Evolutionary conservation across 2,113 vertebrate genomes (phyloP).

Genomic region (Strix uralensis): DNA sequence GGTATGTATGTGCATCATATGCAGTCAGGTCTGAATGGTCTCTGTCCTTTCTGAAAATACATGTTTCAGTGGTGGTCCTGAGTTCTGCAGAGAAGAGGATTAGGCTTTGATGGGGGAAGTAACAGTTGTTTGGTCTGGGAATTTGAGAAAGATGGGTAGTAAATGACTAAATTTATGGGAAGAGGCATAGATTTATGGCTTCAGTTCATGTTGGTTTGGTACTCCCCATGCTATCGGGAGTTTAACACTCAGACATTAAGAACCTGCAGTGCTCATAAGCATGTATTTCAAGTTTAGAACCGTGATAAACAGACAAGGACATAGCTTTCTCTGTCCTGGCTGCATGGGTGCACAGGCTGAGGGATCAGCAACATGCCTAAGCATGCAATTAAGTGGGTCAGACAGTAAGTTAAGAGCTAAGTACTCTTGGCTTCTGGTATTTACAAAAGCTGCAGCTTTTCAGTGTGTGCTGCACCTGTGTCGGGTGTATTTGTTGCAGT

Average conservation of each 20-base stretch:
- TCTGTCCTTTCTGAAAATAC: background rate
- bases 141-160: no score
- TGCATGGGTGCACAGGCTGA: fast-evolving
- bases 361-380: fast-evolving
- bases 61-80: background rate
- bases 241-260: background rate
- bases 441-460: background rate
- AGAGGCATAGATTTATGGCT: fast-evolving
- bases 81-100: background rate
- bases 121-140: background rate
- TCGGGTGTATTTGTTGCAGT: fast-evolving
- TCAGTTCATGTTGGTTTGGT: fast-evolving
- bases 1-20: no score
- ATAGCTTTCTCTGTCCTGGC: background rate
- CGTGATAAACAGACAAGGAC: background rate
- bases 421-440: background rate
- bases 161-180: background rate
- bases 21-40: background rate
- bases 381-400: fast-evolving
- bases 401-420: background rate
- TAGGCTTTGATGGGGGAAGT: background rate
- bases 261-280: fast-evolving
- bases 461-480: fast-evolving
- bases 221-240: fast-evolving
- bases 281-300: background rate